Percentiles rank a stretch among this genome's conserved stretches.
Evolutionary conservation across 2,113 vertebrate genomes (phyloP).

Genomic region (Cynocephalus volans): DNA sequence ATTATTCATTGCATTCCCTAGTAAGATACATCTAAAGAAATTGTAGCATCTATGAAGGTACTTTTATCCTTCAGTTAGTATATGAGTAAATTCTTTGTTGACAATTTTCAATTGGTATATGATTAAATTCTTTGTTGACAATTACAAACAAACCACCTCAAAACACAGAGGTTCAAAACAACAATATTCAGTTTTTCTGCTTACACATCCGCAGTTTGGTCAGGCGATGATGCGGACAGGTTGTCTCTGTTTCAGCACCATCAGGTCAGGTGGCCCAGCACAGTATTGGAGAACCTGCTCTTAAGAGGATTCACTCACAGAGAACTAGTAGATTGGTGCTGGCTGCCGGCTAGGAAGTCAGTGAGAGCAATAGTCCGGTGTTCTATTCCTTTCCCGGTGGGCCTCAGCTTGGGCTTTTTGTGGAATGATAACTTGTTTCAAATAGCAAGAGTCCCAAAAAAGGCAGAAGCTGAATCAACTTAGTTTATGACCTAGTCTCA

Average conservation of each 20-base stretch:
- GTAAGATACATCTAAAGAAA: background rate
- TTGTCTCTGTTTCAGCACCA: background rate
- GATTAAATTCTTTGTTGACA: background rate
- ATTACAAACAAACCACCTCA: background rate
- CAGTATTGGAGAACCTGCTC: background rate
- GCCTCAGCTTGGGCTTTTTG: background rate
- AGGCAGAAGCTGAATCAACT: background rate
- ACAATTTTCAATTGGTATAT: background rate
- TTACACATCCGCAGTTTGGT: background rate
- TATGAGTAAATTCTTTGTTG: background rate
- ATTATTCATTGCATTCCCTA: background rate
- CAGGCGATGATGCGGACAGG: background rate
- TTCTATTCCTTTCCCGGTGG: background rate
- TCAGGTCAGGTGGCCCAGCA: background rate
- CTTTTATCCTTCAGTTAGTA: background rate
- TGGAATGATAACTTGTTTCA: background rate
- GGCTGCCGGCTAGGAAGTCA: background rate
- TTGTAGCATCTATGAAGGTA: background rate
- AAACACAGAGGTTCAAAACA: background rate
- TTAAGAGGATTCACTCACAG: background rate
- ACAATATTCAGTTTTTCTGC: background rate
- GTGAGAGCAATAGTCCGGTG: background rate
- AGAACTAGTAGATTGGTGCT: background rate
- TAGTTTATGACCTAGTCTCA: background rate
- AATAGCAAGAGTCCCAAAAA: background rate